phyloP scores from a whole-genome alignment of 2,888 invertebrate genomes.

The Drosophila histrio region DNA sequence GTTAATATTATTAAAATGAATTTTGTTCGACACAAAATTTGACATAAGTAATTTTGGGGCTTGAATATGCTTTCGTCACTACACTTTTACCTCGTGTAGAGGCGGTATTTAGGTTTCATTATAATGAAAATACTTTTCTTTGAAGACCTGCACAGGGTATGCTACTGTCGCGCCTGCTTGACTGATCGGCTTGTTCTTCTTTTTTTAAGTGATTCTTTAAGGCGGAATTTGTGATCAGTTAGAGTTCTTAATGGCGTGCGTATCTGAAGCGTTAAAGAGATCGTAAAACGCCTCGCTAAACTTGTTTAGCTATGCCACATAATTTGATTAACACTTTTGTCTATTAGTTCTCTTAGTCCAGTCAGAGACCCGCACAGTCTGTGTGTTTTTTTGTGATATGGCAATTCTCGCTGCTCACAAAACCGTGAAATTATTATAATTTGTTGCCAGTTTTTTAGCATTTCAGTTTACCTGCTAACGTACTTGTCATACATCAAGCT shows the following conservation, averaged over 20 bases:
- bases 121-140: no score
- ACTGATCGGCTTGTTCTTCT: no score
- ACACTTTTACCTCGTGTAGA: no score
- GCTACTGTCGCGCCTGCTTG: no score
- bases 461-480: conserved; percentile 44
- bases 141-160: no score
- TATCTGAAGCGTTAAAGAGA: conserved; percentile 79
- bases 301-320: conserved; percentile 56
- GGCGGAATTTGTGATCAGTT: conserved; percentile 55
- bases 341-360: conserved; percentile 3
- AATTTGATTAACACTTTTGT: conserved; percentile 76
- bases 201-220: conserved; percentile 14
- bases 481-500: conserved; percentile 61
- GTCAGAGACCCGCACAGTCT: neutral
- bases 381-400: conserved; percentile 9
- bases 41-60: no score
- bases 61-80: no score
- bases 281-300: conserved; percentile 69
- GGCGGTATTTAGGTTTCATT: no score
- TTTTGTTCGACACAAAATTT: no score
- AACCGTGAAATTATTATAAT: conserved; percentile 73
- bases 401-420: conserved; percentile 35
- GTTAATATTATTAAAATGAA: no score
- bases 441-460: conserved; percentile 47
- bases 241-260: conserved; percentile 64